Percentiles rank a stretch among this genome's conserved stretches.
Conservation (phyloP, 1,140 invertebrate genomes). For the Ceratoteleas bidentatus region DNA sequence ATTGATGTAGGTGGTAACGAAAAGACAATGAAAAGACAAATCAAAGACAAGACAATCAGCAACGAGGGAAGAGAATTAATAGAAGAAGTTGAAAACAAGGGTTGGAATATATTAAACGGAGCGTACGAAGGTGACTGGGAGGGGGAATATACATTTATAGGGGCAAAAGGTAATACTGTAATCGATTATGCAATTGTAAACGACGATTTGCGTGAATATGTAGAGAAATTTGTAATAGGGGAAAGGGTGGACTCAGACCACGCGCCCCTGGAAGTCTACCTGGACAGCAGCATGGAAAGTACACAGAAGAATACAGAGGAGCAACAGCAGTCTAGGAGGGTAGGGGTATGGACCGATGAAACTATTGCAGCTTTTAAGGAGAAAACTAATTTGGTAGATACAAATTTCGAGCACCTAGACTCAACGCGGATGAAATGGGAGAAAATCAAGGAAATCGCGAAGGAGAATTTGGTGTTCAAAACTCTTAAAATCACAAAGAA, state of each 20-base stretch:
- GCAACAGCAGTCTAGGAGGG: background rate
- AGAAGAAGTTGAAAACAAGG: background rate
- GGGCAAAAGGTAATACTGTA: background rate
- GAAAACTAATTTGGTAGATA: background rate
- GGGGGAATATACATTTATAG: background rate
- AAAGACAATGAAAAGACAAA: background rate
- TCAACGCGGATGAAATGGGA: background rate
- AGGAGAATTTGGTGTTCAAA: background rate
- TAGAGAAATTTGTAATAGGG: background rate
- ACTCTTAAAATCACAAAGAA: background rate
- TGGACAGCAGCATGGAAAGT: background rate
- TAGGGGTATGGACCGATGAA: background rate
- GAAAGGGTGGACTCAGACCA: background rate
- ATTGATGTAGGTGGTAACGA: background rate
- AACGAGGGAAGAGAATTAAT: background rate
- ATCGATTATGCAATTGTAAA: slow-evolving; percentile 4
- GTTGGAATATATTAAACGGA: background rate
- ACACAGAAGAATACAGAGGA: background rate
- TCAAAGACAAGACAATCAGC: background rate
- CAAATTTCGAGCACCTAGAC: background rate
- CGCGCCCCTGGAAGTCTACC: background rate
- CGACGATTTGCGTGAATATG: background rate
- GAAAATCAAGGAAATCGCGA: background rate
- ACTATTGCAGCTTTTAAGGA: background rate
- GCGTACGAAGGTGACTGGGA: background rate